Evolutionary conservation across 2,888 invertebrate species (phyloP).

Genomic region (Drosophila testacea): DNA sequence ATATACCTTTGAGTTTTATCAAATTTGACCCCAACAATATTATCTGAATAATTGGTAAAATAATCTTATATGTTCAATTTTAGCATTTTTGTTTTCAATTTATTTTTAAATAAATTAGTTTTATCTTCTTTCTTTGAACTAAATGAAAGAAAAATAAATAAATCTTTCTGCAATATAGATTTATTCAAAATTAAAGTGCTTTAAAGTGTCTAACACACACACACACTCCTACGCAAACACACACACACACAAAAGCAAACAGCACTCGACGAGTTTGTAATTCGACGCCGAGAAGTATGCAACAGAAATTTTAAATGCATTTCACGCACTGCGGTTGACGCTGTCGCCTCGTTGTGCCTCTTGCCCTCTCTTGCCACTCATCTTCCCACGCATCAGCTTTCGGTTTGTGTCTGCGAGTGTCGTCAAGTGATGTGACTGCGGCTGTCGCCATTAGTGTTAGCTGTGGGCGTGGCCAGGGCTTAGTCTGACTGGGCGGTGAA

Average conservation of each 20-base stretch:
- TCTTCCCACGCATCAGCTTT: not conserved
- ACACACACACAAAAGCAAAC: conserved; percentile 36
- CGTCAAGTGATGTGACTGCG: conserved; percentile 58
- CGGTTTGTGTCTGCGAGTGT: conserved; percentile 47
- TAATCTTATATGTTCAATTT: too few relatives aligned
- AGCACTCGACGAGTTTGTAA: conserved; percentile 63
- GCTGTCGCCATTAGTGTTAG: conserved; percentile 48
- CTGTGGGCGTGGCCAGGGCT: conserved; percentile 36
- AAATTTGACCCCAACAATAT: too few relatives aligned
- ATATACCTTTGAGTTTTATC: too few relatives aligned
- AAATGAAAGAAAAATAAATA: too few relatives aligned
- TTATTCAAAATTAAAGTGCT: not conserved
- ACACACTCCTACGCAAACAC: not conserved
- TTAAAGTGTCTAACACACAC: conserved; percentile 39
- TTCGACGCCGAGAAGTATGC: conserved; percentile 70
- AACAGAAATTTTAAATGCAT: conserved; percentile 74
- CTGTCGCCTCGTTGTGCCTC: conserved; percentile 11
- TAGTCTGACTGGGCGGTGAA: conserved; percentile 16
- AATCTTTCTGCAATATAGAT: too few relatives aligned
- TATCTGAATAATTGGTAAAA: too few relatives aligned
- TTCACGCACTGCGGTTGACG: conserved; percentile 71
- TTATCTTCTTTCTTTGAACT: too few relatives aligned
- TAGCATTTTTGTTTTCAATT: too few relatives aligned
- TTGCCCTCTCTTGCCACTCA: not conserved
- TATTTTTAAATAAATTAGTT: too few relatives aligned